Percentiles rank a stretch among this genome's conserved stretches.
Conservation (phyloP, 2,113 vertebrate genomes). For the Cepphus grylle region DNA sequence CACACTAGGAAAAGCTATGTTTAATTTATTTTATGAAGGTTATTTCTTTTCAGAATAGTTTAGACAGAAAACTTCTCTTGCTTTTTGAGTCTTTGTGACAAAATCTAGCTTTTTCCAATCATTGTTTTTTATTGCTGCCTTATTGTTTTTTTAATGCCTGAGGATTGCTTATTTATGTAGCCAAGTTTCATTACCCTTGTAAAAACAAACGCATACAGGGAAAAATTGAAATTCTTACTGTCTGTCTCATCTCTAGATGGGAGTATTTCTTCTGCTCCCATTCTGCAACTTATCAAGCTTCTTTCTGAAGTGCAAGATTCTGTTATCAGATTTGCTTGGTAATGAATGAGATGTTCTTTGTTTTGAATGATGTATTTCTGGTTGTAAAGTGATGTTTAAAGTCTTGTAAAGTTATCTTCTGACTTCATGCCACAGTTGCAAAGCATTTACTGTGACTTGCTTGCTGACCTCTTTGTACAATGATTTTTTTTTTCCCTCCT, state of each 20-base stretch:
- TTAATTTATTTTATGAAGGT: not conserved
- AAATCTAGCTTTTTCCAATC: not conserved
- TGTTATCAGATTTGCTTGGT: not conserved
- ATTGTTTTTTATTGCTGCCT: not conserved
- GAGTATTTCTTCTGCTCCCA: not conserved
- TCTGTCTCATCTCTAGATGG: not conserved
- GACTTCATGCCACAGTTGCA: not conserved
- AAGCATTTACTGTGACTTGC: not conserved
- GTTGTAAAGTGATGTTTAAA: not conserved
- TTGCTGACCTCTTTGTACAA: not conserved
- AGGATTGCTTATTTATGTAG: not conserved
- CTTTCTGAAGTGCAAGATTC: not conserved
- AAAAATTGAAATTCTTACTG: not conserved
- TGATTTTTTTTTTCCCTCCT: not conserved
- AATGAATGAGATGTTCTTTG: not conserved
- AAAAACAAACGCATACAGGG: not conserved
- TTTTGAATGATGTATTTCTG: not conserved
- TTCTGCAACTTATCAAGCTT: not conserved
- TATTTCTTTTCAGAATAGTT: not conserved
- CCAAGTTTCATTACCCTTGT: not conserved
- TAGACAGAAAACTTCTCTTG: not conserved
- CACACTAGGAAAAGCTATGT: not conserved
- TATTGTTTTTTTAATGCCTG: not conserved
- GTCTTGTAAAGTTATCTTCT: not conserved
- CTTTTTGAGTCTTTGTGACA: not conserved